Conservation (phyloP, 2,113 vertebrate genomes). For the Arenaria interpres region DNA sequence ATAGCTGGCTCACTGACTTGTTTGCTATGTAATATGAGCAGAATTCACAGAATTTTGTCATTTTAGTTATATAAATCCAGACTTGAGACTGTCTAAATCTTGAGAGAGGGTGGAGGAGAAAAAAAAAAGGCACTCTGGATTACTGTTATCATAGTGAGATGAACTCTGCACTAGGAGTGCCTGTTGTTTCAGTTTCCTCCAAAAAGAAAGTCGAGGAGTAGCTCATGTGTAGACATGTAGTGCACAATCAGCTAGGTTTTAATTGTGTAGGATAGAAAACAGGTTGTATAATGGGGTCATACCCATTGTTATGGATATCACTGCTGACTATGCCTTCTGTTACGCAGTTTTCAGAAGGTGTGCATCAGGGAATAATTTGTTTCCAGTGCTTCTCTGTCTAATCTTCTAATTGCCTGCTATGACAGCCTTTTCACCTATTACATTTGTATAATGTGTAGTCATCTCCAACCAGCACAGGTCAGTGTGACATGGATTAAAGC, state of each 20-base stretch:
- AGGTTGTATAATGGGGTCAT: neutral
- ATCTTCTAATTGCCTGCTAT: neutral
- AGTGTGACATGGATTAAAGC: neutral
- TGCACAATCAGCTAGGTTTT: neutral
- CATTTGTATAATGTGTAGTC: neutral
- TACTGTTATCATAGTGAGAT: neutral
- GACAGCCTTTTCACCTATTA: neutral
- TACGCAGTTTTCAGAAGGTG: neutral
- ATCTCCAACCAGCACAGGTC: neutral
- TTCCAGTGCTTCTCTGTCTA: neutral
- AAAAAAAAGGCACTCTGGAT: neutral
- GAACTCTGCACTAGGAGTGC: accelerated
- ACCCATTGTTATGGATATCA: neutral
- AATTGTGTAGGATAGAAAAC: neutral
- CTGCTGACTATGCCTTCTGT: neutral
- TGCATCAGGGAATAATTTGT: neutral
- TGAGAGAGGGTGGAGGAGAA: neutral
- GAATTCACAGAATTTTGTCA: neutral
- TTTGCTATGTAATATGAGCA: neutral
- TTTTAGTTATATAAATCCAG: neutral
- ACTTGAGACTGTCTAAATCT: neutral
- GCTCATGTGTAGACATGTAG: neutral
- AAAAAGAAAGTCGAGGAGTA: neutral
- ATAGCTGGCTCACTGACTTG: neutral
- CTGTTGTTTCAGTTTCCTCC: neutral